Conservation (phyloP, 1,140 invertebrate genomes). For the Bombus superbus region DNA sequence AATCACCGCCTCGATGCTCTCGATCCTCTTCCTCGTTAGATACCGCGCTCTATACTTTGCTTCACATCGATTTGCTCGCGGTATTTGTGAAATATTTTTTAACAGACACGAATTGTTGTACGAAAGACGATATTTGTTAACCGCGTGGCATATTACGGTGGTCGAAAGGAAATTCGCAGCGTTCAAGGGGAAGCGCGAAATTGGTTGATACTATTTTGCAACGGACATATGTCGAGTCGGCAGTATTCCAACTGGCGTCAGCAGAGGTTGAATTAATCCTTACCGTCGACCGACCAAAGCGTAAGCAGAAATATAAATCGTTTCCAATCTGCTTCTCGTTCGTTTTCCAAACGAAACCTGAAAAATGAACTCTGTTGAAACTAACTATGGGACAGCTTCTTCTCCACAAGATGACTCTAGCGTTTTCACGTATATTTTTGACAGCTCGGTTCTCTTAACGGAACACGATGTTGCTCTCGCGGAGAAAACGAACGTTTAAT, state of each 20-base stretch:
- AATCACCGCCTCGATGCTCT: not conserved
- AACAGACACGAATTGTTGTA: not conserved
- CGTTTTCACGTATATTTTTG: not conserved
- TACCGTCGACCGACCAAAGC: not conserved
- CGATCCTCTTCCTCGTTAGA: constrained; percentile 10
- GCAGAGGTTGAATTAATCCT: constrained; percentile 3
- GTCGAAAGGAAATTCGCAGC: not conserved
- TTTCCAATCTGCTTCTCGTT: not conserved
- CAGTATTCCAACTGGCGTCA: constrained; percentile 23
- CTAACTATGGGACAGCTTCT: not conserved
- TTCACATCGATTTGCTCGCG: not conserved
- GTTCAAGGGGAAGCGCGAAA: not conserved
- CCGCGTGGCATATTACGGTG: not conserved
- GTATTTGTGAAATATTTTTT: not conserved
- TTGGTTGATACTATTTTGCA: constrained; percentile 5
- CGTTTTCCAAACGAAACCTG: not conserved
- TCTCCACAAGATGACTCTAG: not conserved
- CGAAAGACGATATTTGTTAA: not conserved
- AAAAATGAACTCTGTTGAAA: not conserved
- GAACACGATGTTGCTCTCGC: too few species aligned
- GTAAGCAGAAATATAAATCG: not conserved
- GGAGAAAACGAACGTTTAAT: too few species aligned
- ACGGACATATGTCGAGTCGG: not conserved
- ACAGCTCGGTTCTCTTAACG: too few species aligned
- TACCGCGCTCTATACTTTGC: not conserved